These are phyloP conservation scores for Drosophila mimetica DNA, from an alignment of 2,888 invertebrate genomes.

Conservation along the genomic window DNA sequence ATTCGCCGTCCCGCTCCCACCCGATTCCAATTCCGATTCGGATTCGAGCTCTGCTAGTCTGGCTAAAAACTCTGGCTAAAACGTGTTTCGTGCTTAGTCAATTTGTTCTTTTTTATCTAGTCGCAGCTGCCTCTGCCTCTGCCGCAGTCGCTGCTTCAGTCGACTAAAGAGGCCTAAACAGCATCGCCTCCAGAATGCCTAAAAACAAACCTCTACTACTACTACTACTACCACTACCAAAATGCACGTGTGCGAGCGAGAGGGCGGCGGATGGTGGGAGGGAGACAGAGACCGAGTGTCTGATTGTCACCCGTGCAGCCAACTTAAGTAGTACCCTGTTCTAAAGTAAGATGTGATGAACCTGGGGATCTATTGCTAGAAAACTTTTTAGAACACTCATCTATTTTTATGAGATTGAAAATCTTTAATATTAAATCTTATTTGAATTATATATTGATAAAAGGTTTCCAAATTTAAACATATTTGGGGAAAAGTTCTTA, in stretches of 20 bases:
- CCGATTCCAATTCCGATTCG: slow-evolving; percentile 37
- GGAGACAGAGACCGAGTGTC: slow-evolving; percentile 21
- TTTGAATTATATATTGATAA: no score
- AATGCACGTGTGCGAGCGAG: slow-evolving; percentile 10
- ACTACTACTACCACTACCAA: no score
- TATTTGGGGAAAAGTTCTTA: no score
- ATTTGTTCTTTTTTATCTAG: slow-evolving; percentile 61
- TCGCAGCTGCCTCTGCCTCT: slow-evolving; percentile 30
- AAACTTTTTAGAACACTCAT: background rate
- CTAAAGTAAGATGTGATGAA: background rate
- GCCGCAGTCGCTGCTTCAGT: slow-evolving; percentile 24
- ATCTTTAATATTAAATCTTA: no score
- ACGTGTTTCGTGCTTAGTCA: slow-evolving; percentile 56
- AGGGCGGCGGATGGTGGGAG: slow-evolving; percentile 10
- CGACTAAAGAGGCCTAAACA: slow-evolving; percentile 46
- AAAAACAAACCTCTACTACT: slow-evolving; percentile 3
- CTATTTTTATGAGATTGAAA: no score
- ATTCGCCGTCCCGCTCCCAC: slow-evolving; percentile 57
- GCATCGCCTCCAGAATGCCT: slow-evolving; percentile 49
- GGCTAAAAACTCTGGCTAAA: slow-evolving; percentile 52
- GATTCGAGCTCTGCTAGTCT: slow-evolving; percentile 40
- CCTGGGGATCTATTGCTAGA: background rate
- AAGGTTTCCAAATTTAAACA: no score
- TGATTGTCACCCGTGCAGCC: slow-evolving; percentile 66
- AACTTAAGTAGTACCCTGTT: slow-evolving; percentile 28